These are phyloP conservation scores for Tricholauxania praeusta DNA, from an alignment of 2,888 invertebrate species.

Conservation along the genomic window DNA sequence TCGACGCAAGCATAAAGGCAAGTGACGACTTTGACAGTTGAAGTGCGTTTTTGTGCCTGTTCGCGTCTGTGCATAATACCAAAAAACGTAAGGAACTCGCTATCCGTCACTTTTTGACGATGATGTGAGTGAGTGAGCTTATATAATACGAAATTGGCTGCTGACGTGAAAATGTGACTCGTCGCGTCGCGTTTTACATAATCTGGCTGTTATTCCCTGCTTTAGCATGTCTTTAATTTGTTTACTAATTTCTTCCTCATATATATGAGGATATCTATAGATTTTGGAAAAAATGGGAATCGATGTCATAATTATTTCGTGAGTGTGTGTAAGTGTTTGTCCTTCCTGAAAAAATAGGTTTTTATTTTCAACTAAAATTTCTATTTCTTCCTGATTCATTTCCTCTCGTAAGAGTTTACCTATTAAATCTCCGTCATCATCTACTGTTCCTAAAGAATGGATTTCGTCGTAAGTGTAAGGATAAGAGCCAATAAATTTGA, in stretches of 20 bases:
- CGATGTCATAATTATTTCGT: neutral
- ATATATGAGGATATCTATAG: constrained; percentile 21
- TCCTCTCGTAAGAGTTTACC: neutral
- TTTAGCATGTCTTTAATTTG: constrained; percentile 14
- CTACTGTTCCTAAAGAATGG: too few relatives aligned
- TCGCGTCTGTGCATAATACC: too few relatives aligned
- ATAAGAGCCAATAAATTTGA: neutral
- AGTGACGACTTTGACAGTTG: too few relatives aligned
- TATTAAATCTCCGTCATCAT: neutral
- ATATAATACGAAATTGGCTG: too few relatives aligned
- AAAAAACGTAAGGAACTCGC: too few relatives aligned
- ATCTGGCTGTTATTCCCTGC: neutral
- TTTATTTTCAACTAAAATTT: neutral
- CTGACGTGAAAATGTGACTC: too few relatives aligned
- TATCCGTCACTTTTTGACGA: too few relatives aligned
- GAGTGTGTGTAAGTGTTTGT: neutral
- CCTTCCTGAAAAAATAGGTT: constrained; percentile 9
- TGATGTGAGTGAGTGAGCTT: too few relatives aligned
- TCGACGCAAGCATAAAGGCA: too few relatives aligned
- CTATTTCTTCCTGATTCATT: neutral
- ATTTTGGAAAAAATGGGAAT: constrained; percentile 16
- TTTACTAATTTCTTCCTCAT: constrained; percentile 21
- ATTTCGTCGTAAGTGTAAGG: neutral
- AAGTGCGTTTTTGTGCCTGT: too few relatives aligned
- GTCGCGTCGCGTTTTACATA: too few relatives aligned